A percentile compares a stretch with the other conserved stretches of the same genome.
These are phyloP conservation scores for Phataginus tricuspis DNA, from an alignment of 2,797 vertebrate genomes.

Conservation along the genomic window DNA sequence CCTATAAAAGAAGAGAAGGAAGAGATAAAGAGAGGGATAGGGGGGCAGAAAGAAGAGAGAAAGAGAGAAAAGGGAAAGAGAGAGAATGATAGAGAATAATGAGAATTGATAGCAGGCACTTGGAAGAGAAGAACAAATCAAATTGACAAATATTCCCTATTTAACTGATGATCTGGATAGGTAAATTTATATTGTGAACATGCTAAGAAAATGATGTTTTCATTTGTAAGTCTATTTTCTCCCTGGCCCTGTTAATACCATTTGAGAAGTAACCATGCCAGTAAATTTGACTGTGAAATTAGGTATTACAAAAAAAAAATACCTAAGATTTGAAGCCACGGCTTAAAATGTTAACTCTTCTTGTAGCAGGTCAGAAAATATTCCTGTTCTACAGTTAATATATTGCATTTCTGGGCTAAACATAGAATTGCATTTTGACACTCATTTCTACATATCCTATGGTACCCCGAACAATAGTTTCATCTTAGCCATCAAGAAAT, in stretches of 20 bases:
- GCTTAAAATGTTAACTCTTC: neutral
- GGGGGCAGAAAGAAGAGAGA: too few species aligned
- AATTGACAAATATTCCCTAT: neutral
- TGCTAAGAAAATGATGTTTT: conserved; percentile 13
- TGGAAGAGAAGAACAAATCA: neutral
- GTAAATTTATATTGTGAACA: neutral
- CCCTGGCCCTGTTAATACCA: neutral
- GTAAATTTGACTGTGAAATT: conserved; percentile 23
- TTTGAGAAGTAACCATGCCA: neutral
- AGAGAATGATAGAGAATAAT: neutral
- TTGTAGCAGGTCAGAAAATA: neutral
- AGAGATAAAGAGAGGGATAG: neutral
- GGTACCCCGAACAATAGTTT: neutral
- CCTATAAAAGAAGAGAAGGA: neutral
- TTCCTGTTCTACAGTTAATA: neutral
- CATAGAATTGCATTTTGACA: neutral
- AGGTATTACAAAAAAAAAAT: too few species aligned
- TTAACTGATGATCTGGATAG: neutral
- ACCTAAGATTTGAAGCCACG: neutral
- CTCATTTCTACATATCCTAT: neutral
- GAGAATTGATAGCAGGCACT: neutral
- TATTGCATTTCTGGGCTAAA: neutral
- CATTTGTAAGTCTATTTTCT: conserved; percentile 4
- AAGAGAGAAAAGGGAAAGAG: neutral
- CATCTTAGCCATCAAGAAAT: neutral